These are phyloP conservation scores for Leptinotarsa defecta DNA, from an alignment of 1,140 invertebrate species.

Conservation along the genomic window DNA sequence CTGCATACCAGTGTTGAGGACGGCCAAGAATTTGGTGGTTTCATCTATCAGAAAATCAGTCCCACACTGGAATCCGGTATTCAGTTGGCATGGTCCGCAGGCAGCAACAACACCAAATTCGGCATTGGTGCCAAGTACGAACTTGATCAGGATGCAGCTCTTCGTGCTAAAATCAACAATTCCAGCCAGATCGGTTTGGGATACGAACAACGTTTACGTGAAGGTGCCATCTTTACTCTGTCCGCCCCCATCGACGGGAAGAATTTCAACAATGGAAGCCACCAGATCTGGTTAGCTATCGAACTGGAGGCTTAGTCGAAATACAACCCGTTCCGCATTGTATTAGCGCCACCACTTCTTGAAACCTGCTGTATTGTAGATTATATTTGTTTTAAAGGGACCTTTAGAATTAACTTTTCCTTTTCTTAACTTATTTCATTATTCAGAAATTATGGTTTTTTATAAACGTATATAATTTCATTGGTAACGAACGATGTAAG, in stretches of 20 bases:
- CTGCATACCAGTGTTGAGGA: constrained; percentile 93
- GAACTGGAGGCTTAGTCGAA: constrained; percentile 84
- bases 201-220: constrained; percentile 90
- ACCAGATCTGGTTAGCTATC: constrained; percentile 91
- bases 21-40: constrained; percentile 89
- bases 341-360: constrained; percentile 40
- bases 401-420: constrained; percentile 38
- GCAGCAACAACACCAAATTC: constrained; percentile 87
- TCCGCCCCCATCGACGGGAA: constrained; percentile 94
- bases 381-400: constrained; percentile 45
- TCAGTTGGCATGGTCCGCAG: constrained; percentile 87
- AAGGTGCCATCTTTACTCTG: constrained; percentile 89
- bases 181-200: constrained; percentile 91
- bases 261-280: constrained; percentile 96
- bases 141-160: constrained; percentile 79
- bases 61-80: constrained; percentile 85
- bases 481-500: background rate
- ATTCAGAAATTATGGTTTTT: constrained; percentile 26
- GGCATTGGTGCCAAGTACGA: constrained; percentile 89
- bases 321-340: constrained; percentile 34
- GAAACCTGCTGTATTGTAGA: constrained; percentile 50
- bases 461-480: constrained; percentile 8
- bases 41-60: constrained; percentile 91
- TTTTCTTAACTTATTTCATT: constrained; percentile 24
- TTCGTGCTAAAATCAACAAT: constrained; percentile 95